A percentile compares a stretch with the other conserved stretches of the same genome.
Conservation (phyloP, 2,797 vertebrate species). For the Simalia tracyae region DNA sequence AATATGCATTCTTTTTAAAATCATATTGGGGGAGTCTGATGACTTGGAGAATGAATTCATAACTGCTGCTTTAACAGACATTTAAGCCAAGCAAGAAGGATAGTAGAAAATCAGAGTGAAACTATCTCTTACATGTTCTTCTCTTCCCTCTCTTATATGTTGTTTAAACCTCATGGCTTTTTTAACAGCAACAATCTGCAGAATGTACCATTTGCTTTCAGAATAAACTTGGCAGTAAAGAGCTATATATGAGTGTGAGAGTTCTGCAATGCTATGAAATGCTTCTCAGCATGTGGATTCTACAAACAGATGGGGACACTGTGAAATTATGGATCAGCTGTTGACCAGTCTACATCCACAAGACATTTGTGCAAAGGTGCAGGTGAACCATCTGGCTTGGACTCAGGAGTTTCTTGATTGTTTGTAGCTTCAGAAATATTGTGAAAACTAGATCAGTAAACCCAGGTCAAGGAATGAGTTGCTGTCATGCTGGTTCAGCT, state of each 20-base stretch:
- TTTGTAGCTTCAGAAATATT: background rate
- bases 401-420: background rate
- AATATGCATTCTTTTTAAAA: background rate
- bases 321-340: conserved; percentile 21
- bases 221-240: conserved; percentile 21
- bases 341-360: conserved; percentile 4
- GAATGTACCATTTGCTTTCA: conserved; percentile 3
- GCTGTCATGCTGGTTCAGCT: background rate
- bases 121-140: no score
- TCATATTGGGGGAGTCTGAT: background rate
- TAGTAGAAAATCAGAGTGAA: background rate
- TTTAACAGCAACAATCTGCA: conserved; percentile 1
- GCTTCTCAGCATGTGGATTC: background rate
- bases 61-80: background rate
- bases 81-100: background rate
- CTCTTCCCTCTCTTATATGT: background rate
- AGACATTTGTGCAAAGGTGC: background rate
- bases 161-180: background rate
- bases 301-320: conserved; percentile 7
- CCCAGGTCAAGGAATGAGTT: background rate
- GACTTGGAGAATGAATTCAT: background rate
- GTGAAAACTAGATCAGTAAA: background rate
- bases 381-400: conserved; percentile 1
- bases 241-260: background rate
- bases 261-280: background rate